Percentiles rank a stretch among this genome's conserved stretches.
Conservation (phyloP, 1,140 invertebrate species). For the Helicorthomorpha holstii region DNA sequence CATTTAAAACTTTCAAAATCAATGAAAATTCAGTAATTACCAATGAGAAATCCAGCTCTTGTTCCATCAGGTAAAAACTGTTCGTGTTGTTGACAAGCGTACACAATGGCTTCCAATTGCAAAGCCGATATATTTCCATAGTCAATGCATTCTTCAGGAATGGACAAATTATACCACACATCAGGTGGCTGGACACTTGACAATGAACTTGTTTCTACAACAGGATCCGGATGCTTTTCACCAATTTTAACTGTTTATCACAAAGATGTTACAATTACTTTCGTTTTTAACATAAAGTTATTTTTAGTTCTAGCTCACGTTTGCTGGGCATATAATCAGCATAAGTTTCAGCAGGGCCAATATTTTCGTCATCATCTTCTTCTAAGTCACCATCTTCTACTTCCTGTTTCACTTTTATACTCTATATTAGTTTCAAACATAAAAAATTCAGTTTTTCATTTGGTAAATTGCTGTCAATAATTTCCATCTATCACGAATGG, state of each 20-base stretch:
- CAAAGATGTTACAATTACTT: not conserved
- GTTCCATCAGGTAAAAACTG: slow-evolving; percentile 75
- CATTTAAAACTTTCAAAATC: not conserved
- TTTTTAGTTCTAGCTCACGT: slow-evolving; percentile 34
- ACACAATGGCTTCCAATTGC: slow-evolving; percentile 89
- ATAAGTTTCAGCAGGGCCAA: slow-evolving; percentile 95
- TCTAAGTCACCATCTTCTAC: slow-evolving; percentile 56
- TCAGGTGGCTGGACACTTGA: slow-evolving; percentile 91
- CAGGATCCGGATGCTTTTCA: slow-evolving; percentile 93
- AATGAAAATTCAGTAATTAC: slow-evolving; percentile 22
- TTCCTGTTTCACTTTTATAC: not conserved
- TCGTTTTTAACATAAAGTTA: not conserved
- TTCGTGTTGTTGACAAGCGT: slow-evolving; percentile 91
- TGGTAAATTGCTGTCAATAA: too few species aligned
- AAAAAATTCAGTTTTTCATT: too few species aligned
- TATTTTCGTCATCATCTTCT: slow-evolving; percentile 74
- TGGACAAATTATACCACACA: slow-evolving; percentile 69
- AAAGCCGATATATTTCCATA: slow-evolving; percentile 77
- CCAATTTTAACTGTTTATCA: slow-evolving; percentile 67
- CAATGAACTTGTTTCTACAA: slow-evolving; percentile 94
- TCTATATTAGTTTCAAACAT: too few species aligned
- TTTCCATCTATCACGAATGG: too few species aligned
- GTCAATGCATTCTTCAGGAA: slow-evolving; percentile 73
- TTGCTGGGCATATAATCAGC: slow-evolving; percentile 95
- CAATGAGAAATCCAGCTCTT: slow-evolving; percentile 89